Percentiles rank a stretch among this genome's conserved stretches.
Evolutionary conservation across 2,888 invertebrate genomes (phyloP).

Genomic region (Idaea aversata): DNA sequence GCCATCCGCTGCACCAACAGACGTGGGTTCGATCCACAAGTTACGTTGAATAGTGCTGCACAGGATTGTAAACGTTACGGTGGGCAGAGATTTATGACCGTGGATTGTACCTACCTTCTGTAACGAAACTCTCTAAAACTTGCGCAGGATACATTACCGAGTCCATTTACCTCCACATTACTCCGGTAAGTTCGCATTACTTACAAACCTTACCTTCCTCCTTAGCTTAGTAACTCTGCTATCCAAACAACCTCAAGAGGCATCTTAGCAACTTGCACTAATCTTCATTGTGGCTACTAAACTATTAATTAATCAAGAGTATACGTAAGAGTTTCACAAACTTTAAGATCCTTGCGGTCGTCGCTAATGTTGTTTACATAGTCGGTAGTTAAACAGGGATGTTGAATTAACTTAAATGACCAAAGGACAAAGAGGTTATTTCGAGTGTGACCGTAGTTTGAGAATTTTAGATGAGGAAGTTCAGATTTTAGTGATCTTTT

Average conservation of each 20-base stretch:
- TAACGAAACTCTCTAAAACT: neutral
- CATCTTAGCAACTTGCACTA: constrained; percentile 40
- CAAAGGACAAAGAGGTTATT: constrained; percentile 18
- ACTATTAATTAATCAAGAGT: constrained; percentile 60
- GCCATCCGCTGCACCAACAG: no score
- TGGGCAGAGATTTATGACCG: no score
- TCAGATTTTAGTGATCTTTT: neutral
- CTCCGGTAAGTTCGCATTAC: constrained; percentile 2
- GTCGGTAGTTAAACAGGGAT: constrained; percentile 58
- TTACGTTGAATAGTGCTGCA: no score
- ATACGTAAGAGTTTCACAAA: constrained; percentile 40
- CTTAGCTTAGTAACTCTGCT: constrained; percentile 11
- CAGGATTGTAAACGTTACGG: no score
- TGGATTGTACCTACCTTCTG: no score
- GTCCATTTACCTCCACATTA: neutral
- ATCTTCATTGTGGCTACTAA: constrained; percentile 45
- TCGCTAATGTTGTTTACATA: constrained; percentile 63
- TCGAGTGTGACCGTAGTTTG: constrained; percentile 10
- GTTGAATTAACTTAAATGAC: constrained; percentile 40
- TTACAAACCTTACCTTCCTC: neutral
- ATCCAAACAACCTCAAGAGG: constrained; percentile 38
- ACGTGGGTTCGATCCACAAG: no score
- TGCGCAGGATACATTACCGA: neutral
- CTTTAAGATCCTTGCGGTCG: constrained; percentile 54
- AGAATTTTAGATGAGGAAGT: constrained; percentile 1